Conservation (phyloP, 2,113 vertebrate species). For the Sylvicapra grimmia region DNA sequence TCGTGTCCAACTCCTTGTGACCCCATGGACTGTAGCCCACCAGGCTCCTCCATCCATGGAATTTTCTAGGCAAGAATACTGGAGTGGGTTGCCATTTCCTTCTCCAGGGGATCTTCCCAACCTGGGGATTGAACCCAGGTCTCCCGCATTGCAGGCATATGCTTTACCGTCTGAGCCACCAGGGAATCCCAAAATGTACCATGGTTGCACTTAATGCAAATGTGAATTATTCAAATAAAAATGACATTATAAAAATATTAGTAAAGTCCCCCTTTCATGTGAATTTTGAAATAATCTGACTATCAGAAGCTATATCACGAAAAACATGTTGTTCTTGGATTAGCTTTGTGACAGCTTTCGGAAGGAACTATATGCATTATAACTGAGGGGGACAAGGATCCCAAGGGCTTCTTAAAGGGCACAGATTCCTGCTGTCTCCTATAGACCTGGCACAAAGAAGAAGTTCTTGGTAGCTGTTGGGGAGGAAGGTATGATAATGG, state of each 20-base stretch:
- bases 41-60: not conserved
- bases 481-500: not conserved
- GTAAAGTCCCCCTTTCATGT: not conserved
- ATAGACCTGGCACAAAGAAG: not conserved
- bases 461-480: not conserved
- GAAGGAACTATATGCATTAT: not conserved
- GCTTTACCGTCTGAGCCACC: too few relatives aligned
- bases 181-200: not conserved
- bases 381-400: not conserved
- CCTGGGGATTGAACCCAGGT: rapidly evolving
- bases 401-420: not conserved
- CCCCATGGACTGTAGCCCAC: not conserved
- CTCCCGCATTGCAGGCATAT: too few relatives aligned
- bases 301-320: not conserved
- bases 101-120: too few relatives aligned
- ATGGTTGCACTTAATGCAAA: not conserved
- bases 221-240: not conserved
- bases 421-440: not conserved
- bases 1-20: not conserved
- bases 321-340: not conserved
- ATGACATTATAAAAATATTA: not conserved
- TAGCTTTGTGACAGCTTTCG: not conserved
- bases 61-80: not conserved
- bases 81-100: not conserved
- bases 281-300: not conserved